These are phyloP conservation scores for Choristoneura rosaceana DNA, from an alignment of 2,888 invertebrate genomes.

Conservation along the genomic window DNA sequence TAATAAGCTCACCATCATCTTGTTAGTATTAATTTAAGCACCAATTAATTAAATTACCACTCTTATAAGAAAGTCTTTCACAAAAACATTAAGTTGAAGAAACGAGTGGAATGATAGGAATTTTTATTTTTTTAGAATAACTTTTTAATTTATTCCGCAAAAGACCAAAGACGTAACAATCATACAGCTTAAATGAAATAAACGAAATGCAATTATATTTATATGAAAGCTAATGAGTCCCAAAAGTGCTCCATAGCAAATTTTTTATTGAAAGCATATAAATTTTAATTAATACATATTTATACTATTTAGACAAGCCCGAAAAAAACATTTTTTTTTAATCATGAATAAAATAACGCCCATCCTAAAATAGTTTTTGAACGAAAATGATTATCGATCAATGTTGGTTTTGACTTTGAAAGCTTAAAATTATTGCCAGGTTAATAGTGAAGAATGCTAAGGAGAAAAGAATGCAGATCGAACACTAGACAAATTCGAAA, in stretches of 20 bases:
- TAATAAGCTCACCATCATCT: slow-evolving; percentile 68
- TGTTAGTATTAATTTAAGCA: slow-evolving; percentile 38
- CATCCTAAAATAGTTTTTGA: slow-evolving; percentile 1
- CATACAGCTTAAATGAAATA: neutral
- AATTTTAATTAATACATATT: neutral
- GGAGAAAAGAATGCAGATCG: too few relatives aligned
- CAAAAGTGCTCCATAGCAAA: too few relatives aligned
- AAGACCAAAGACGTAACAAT: neutral
- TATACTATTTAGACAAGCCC: neutral
- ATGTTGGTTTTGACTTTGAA: slow-evolving; percentile 32
- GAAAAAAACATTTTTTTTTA: neutral
- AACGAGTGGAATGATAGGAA: slow-evolving; percentile 26
- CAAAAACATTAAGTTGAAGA: slow-evolving; percentile 37
- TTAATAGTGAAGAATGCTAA: neutral
- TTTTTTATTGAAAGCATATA: neutral
- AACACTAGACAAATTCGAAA: neutral
- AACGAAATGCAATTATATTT: neutral
- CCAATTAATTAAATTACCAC: slow-evolving; percentile 33
- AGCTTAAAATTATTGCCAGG: slow-evolving; percentile 5
- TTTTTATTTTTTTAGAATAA: slow-evolving; percentile 33
- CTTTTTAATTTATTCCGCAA: slow-evolving; percentile 16
- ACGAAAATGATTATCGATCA: slow-evolving; percentile 20
- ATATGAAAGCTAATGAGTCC: too few relatives aligned
- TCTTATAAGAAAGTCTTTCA: slow-evolving; percentile 27
- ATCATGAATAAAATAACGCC: too few relatives aligned